Evolutionary conservation across 2,888 invertebrate genomes (phyloP), one percentile per base, ranked within the genome.

Genomic region (Apomyelois bistriatella): DNA sequence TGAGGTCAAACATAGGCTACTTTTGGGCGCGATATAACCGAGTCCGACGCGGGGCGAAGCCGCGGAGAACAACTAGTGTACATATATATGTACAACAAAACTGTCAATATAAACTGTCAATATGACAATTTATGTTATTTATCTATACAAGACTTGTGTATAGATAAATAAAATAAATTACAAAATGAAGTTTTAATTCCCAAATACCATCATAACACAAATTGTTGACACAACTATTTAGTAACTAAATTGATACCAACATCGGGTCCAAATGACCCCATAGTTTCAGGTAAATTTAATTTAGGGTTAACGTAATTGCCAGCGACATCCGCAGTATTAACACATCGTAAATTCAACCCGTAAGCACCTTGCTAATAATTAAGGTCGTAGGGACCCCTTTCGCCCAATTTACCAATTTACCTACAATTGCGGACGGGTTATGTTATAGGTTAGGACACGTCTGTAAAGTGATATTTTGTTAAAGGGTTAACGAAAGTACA

Each of bases 311-410:
- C 72, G 66, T 84, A 85, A 87, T 85, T 79, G 81, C 69, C 65
- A 65, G 62, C 73, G 85, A 83, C 82, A 74, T 70, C 75, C 79
- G 77, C 81, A 72, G 83, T 80, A 87, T 87, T 87, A 88, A 83
- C 88, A 87, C 85, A 71, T 85, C 82, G 83, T 86, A 87, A 85
- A 85, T 87, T 85, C 73, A 80, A 82, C 83, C 85, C 83, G 75
- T 76, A 79, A 87, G 81, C 80, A 86, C 86, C 86, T 85, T 83
- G 82, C 78, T 85, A 86, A 85, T 88, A 87, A 88, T 86, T 85
- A 84, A 82, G 87, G 82, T 84, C 73, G 76, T 78, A 68, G 70
- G 72, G 71, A 64, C 75, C 75, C 68, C 74, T 74, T 62, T 70
- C 66, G 74, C 71, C 77, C 83, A 84, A 85, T 84, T 84, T 79